These are phyloP conservation scores for Donacobius atricapilla DNA, from an alignment of 2,113 vertebrate species.

Conservation along the genomic window DNA sequence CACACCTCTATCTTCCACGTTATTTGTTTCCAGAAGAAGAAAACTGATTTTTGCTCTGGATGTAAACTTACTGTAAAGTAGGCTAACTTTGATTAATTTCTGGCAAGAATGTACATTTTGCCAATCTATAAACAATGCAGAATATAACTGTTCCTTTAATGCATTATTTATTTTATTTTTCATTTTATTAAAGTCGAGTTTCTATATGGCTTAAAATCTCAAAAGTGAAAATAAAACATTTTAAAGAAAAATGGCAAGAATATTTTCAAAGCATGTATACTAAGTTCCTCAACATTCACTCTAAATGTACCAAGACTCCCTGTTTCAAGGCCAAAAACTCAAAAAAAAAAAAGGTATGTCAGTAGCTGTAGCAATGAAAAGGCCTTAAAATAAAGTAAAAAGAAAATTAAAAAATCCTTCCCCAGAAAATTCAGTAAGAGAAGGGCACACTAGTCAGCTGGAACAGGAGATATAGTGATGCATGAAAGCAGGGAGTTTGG, in stretches of 20 bases:
- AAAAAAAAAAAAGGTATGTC: background rate
- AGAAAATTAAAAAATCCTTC: background rate
- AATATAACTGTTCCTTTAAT: background rate
- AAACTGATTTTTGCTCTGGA: background rate
- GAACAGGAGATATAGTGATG: background rate
- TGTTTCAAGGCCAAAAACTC: background rate
- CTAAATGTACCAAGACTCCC: background rate
- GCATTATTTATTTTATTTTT: background rate
- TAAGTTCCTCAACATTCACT: background rate
- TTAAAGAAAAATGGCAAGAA: background rate
- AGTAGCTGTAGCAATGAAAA: background rate
- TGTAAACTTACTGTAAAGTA: background rate
- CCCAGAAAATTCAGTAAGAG: background rate
- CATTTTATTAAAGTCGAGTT: background rate
- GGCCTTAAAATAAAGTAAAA: background rate
- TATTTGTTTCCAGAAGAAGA: background rate
- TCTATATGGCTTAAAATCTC: background rate
- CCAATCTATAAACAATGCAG: background rate
- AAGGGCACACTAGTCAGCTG: background rate
- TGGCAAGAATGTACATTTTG: background rate
- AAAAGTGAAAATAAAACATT: background rate
- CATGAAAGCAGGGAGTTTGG: background rate
- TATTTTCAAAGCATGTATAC: background rate
- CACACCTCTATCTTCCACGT: background rate
- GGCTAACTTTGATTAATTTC: background rate